These are phyloP conservation scores for Lanius collurio DNA, from an alignment of 2,113 vertebrate species.

Conservation along the genomic window DNA sequence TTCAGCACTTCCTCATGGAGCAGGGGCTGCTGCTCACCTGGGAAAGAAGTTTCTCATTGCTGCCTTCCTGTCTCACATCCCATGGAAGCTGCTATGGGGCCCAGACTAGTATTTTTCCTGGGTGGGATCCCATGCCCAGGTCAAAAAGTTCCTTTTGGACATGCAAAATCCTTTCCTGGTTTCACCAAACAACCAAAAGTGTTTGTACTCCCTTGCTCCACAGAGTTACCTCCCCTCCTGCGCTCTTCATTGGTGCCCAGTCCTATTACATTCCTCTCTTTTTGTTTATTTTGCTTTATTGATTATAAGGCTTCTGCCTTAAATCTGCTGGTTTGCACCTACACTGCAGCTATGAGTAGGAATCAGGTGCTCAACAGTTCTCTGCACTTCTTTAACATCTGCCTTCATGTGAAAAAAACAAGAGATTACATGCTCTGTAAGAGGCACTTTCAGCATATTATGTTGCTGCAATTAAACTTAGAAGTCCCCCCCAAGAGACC, in stretches of 20 bases:
- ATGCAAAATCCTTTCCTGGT: background rate
- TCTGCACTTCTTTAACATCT: background rate
- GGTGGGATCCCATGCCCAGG: accelerated
- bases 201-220: accelerated
- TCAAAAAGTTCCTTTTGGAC: background rate
- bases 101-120: background rate
- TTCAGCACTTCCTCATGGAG: accelerated
- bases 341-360: background rate
- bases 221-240: background rate
- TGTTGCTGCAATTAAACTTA: background rate
- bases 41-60: background rate
- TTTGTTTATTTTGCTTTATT: background rate
- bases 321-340: background rate
- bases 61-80: background rate
- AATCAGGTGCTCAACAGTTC: background rate
- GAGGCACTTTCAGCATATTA: background rate
- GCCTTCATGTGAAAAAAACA: background rate
- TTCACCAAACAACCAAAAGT: background rate
- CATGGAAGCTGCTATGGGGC: accelerated
- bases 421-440: background rate
- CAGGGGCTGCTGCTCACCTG: background rate
- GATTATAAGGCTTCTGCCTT: background rate
- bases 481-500: background rate
- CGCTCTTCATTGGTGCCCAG: background rate
- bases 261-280: no score